Conservation (phyloP, 1,140 invertebrate species). For the Elymnias hypermnestra region DNA sequence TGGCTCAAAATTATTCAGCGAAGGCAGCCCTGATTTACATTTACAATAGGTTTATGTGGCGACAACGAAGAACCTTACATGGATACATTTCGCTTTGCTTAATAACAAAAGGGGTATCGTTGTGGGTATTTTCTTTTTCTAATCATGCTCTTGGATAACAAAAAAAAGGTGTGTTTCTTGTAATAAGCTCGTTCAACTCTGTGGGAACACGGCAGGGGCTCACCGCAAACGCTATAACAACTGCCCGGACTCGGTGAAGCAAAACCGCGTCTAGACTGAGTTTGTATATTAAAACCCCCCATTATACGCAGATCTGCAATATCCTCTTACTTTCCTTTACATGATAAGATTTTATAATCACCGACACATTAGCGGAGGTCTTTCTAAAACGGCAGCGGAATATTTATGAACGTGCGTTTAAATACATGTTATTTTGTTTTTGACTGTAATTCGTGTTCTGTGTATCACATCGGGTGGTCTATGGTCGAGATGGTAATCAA, state of each 20-base stretch:
- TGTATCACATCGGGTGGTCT: slow-evolving; percentile 47
- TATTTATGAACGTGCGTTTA: slow-evolving; percentile 35
- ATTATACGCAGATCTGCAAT: slow-evolving; percentile 42
- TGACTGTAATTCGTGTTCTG: slow-evolving; percentile 22
- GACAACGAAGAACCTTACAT: no score
- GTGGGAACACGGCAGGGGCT: slow-evolving; percentile 61
- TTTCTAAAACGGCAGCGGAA: slow-evolving; percentile 28
- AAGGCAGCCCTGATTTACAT: no score
- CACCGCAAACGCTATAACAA: slow-evolving; percentile 47
- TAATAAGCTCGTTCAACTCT: slow-evolving; percentile 44
- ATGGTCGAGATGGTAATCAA: slow-evolving; percentile 30
- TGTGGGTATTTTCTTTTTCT: slow-evolving; percentile 31
- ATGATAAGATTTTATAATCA: slow-evolving; percentile 23
- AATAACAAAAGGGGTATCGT: slow-evolving; percentile 9
- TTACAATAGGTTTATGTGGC: no score
- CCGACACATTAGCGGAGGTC: slow-evolving; percentile 11
- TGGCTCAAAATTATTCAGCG: no score
- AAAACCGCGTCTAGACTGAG: slow-evolving; percentile 65
- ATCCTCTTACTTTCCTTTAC: slow-evolving; percentile 44
- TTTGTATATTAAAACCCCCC: slow-evolving; percentile 44
- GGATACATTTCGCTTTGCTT: no score
- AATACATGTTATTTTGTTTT: slow-evolving; percentile 33
- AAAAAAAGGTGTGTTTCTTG: slow-evolving; percentile 34
- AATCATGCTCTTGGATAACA: slow-evolving; percentile 31
- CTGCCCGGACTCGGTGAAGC: slow-evolving; percentile 46